Conservation (phyloP, 1,140 invertebrate genomes). For the Drosophila novamexicana region DNA sequence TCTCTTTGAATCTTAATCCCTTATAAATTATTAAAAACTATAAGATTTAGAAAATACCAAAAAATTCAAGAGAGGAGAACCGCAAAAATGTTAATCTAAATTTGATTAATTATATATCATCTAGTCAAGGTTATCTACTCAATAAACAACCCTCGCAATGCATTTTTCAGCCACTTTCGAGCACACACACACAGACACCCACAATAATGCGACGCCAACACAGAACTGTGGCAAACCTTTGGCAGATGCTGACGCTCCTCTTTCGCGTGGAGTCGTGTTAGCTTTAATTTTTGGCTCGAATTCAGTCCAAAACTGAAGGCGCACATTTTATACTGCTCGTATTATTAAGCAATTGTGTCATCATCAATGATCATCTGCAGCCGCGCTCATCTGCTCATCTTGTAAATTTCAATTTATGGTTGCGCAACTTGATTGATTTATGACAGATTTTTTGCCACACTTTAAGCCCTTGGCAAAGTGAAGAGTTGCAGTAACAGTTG, state of each 20-base stretch:
- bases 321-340: not conserved
- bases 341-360: conserved; percentile 40
- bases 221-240: conserved; percentile 17
- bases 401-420: conserved; percentile 12
- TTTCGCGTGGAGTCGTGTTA: conserved; percentile 23
- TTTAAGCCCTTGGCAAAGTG: conserved; percentile 1
- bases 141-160: conserved; percentile 27
- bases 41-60: not conserved
- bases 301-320: not conserved
- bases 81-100: conserved; percentile 14
- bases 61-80: not conserved
- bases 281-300: conserved; percentile 29
- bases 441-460: conserved; percentile 9
- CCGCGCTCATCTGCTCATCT: conserved; percentile 10
- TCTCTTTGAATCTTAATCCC: no score
- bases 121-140: conserved; percentile 23
- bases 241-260: conserved; percentile 37
- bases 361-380: conserved; percentile 23
- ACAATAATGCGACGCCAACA: conserved; percentile 29
- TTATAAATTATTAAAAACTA: not conserved
- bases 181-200: conserved; percentile 13
- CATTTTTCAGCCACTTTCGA: conserved; percentile 20
- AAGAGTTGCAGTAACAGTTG: conserved; percentile 17
- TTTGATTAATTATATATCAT: conserved; percentile 20
- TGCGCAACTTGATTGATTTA: conserved; percentile 32